These are phyloP conservation scores for Gambusia yucatana DNA, from an alignment of 2,797 vertebrate genomes.

Conservation along the genomic window DNA sequence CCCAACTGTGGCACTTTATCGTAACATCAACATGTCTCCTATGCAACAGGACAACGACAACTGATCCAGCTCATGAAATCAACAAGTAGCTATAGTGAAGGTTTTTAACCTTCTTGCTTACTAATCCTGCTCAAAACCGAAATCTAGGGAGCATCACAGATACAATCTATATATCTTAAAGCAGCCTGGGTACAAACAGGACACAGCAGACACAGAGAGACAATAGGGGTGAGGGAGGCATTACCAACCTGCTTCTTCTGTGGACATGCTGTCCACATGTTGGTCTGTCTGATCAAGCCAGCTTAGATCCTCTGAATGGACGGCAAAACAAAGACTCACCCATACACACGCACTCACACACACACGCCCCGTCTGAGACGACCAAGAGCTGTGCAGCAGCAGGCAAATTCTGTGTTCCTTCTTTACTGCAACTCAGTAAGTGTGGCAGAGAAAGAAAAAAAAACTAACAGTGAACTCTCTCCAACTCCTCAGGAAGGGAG, in stretches of 20 bases:
- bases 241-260: slow-evolving; percentile 77
- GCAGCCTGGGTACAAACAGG: slow-evolving; percentile 61
- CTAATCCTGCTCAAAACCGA: slow-evolving; percentile 13
- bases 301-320: slow-evolving; percentile 26
- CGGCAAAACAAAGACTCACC: neutral
- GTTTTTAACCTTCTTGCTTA: neutral
- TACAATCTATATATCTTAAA: slow-evolving; percentile 13
- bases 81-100: neutral
- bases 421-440: slow-evolving; percentile 32
- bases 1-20: neutral
- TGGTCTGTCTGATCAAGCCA: slow-evolving; percentile 34
- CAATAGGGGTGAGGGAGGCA: slow-evolving; percentile 25
- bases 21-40: neutral
- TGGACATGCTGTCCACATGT: slow-evolving; percentile 69
- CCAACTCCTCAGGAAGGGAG: slow-evolving; percentile 66
- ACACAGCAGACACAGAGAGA: slow-evolving; percentile 29
- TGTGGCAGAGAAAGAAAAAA: slow-evolving; percentile 41
- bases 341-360: neutral
- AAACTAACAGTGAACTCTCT: slow-evolving; percentile 62
- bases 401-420: slow-evolving; percentile 2
- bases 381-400: slow-evolving; percentile 1
- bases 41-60: neutral
- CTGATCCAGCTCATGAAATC: neutral
- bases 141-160: slow-evolving; percentile 34
- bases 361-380: neutral